Conservation (phyloP, 2,113 vertebrate genomes). For the Castor canadensis region DNA sequence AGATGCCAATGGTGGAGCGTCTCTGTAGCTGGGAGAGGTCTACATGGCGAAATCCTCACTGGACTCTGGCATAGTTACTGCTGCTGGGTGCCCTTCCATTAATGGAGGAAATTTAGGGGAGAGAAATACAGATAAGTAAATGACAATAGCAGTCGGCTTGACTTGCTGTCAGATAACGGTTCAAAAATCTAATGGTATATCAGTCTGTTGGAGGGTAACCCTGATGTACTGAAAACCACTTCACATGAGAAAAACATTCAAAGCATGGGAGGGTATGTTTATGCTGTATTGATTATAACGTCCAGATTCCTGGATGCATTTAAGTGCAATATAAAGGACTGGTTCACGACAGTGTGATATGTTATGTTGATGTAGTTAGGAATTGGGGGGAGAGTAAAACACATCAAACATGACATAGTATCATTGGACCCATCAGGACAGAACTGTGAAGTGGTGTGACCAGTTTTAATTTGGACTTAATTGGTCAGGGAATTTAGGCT, state of each 20-base stretch:
- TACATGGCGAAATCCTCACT: background rate
- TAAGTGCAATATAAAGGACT: background rate
- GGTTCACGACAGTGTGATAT: background rate
- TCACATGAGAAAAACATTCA: background rate
- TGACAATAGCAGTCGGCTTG: background rate
- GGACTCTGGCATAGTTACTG: background rate
- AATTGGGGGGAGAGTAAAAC: background rate
- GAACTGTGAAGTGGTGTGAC: background rate
- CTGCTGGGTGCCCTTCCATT: background rate
- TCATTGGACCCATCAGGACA: background rate
- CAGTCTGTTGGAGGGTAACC: background rate
- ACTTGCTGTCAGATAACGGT: background rate
- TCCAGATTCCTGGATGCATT: background rate
- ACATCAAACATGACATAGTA: background rate
- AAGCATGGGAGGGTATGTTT: background rate
- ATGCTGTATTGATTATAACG: background rate
- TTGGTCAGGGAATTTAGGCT: background rate
- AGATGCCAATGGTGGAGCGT: background rate
- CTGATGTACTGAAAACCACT: background rate
- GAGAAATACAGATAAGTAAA: background rate
- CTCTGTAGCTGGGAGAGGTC: background rate
- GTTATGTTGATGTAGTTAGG: background rate
- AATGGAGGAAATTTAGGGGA: background rate
- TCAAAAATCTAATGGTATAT: background rate
- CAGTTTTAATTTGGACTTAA: background rate